These are phyloP conservation scores for Sebastes hubbsi DNA, from an alignment of 2,797 vertebrate genomes.

Conservation along the genomic window DNA sequence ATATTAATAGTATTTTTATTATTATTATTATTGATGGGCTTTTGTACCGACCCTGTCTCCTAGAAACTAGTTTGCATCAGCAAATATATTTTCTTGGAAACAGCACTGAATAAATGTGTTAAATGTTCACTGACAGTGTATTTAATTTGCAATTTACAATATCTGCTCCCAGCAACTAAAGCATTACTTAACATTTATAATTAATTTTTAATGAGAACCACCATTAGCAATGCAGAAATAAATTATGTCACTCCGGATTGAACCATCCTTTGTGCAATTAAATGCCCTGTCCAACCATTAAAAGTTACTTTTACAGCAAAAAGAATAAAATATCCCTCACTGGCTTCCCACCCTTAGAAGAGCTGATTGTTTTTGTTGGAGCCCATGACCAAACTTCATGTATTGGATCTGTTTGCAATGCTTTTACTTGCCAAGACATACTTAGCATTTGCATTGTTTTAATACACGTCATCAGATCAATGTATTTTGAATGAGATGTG, in stretches of 20 bases:
- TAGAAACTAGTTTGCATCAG: background rate
- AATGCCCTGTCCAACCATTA: background rate
- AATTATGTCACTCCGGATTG: background rate
- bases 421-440: background rate
- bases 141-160: background rate
- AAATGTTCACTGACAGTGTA: background rate
- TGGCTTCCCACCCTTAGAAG: background rate
- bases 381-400: background rate
- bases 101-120: background rate
- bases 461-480: background rate
- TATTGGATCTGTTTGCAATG: background rate
- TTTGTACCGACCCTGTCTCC: background rate
- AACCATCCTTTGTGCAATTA: background rate
- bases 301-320: background rate
- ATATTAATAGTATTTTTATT: background rate
- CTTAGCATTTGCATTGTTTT: background rate
- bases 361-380: background rate
- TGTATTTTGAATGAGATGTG: background rate
- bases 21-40: background rate
- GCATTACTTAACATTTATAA: background rate
- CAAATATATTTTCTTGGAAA: background rate
- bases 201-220: background rate
- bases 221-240: background rate
- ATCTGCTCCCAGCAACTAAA: background rate
- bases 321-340: background rate